Conservation (phyloP, 2,113 vertebrate species). For the Microtus oregoni region DNA sequence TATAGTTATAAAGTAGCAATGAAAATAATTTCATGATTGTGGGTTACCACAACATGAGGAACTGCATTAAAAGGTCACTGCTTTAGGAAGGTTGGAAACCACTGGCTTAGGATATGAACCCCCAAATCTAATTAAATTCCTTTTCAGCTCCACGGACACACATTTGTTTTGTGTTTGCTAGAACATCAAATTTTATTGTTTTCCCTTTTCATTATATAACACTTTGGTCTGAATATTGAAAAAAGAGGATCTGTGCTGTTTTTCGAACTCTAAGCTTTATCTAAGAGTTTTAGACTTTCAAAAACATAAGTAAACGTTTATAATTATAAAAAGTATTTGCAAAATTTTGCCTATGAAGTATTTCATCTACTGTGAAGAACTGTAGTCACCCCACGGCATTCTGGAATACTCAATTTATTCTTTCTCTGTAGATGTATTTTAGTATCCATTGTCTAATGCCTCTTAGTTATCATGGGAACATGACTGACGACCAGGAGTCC, state of each 20-base stretch:
- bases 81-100: background rate
- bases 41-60: background rate
- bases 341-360: background rate
- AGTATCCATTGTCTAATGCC: background rate
- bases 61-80: background rate
- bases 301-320: background rate
- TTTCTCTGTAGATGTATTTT: too few species aligned
- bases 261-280: background rate
- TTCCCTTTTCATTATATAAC: background rate
- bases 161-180: background rate
- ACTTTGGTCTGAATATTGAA: background rate
- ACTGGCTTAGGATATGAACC: background rate
- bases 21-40: background rate
- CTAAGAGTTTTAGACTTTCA: background rate
- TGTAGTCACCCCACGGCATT: background rate
- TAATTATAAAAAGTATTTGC: background rate
- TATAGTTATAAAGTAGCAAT: background rate
- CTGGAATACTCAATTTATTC: background rate
- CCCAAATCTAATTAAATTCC: background rate
- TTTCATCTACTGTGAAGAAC: background rate
- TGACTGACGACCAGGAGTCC: accelerated
- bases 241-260: background rate
- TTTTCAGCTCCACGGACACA: background rate
- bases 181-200: background rate
- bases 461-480: background rate